A percentile compares a stretch with the other conserved stretches of the same genome.
phyloP scores from a whole-genome alignment of 2,888 invertebrate species.

The Drosophila austrosaltans region DNA sequence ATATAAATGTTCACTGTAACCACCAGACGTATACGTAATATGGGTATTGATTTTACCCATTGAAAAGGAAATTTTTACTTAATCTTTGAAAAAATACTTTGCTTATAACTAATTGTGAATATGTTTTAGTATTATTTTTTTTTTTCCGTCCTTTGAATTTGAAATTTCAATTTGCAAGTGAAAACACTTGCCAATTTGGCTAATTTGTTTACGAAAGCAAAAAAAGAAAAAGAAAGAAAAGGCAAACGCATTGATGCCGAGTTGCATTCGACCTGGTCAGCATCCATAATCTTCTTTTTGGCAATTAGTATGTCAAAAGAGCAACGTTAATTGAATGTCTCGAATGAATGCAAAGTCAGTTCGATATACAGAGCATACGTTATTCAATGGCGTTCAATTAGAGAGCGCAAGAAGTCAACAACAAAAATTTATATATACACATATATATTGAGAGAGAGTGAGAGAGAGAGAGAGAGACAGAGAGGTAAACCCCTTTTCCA shows the following conservation, averaged over 20 bases:
- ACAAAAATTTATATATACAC: no score
- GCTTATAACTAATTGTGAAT: not conserved
- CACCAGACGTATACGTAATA: not conserved
- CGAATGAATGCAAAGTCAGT: no score
- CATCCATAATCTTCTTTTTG: constrained; percentile 18
- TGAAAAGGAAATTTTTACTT: no score
- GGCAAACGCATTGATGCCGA: not conserved
- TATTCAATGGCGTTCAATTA: constrained; percentile 49
- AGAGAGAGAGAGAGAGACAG: not conserved
- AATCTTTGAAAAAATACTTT: not conserved
- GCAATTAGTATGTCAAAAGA: constrained; percentile 6
- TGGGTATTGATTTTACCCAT: no score
- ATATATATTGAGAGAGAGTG: not conserved
- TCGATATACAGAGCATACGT: no score
- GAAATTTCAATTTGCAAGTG: not conserved
- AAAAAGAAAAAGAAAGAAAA: not conserved
- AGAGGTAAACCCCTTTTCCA: not conserved
- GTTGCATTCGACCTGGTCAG: not conserved
- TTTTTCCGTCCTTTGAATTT: not conserved
- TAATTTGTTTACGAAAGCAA: constrained; percentile 3
- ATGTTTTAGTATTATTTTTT: not conserved
- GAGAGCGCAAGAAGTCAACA: constrained; percentile 15
- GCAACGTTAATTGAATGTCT: constrained; percentile 21
- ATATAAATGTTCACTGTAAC: no score
- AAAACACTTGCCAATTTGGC: not conserved